These are phyloP conservation scores for Oreonectes daqikongensis DNA, from an alignment of 2,797 vertebrate genomes.

Conservation along the genomic window DNA sequence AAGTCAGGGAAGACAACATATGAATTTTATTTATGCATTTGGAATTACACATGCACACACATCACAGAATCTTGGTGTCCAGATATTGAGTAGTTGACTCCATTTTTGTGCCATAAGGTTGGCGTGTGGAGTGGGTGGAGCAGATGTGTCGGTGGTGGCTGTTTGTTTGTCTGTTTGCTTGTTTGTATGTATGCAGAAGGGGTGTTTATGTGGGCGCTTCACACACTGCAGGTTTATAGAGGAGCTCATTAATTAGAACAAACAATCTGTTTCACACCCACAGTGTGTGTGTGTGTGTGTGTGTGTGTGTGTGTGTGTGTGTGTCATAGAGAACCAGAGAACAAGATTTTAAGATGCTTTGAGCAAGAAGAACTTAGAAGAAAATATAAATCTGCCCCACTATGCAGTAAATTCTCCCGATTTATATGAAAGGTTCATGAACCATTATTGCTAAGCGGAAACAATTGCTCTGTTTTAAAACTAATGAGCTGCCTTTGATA, in stretches of 20 bases:
- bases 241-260: slow-evolving; percentile 75
- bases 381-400: not conserved
- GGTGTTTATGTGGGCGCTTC: slow-evolving; percentile 29
- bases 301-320: slow-evolving; percentile 59
- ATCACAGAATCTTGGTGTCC: not conserved
- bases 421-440: not conserved
- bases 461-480: not conserved
- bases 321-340: not conserved
- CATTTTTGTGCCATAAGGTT: not conserved
- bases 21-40: too few species aligned
- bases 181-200: slow-evolving; percentile 17
- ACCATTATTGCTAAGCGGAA: not conserved
- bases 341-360: not conserved
- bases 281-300: slow-evolving; percentile 62
- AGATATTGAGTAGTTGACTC: not conserved
- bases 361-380: not conserved
- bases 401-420: not conserved
- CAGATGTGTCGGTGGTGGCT: slow-evolving; percentile 2
- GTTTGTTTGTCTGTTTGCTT: slow-evolving; percentile 31
- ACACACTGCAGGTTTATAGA: slow-evolving; percentile 66
- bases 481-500: too few species aligned
- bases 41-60: too few species aligned
- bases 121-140: not conserved
- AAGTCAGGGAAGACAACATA: too few species aligned
- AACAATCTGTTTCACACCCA: slow-evolving; percentile 63